Evolutionary conservation across 2,113 vertebrate genomes (phyloP).

Genomic region (Vireo altiloquus): DNA sequence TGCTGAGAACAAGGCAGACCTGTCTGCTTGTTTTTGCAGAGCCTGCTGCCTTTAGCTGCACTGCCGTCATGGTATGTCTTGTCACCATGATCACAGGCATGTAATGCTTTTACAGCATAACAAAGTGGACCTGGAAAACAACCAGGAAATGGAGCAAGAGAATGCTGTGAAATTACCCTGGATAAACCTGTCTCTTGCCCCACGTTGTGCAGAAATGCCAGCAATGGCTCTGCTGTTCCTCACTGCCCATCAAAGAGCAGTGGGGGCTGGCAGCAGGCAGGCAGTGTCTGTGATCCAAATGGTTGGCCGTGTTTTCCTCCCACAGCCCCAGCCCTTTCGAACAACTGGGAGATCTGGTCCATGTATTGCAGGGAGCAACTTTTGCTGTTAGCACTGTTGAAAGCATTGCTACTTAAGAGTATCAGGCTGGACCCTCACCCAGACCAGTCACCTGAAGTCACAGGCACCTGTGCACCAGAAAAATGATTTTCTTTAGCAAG

Average conservation of each 20-base stretch:
- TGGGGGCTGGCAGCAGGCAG: background rate
- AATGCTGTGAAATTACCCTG: background rate
- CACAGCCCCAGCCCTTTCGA: background rate
- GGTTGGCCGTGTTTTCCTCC: background rate
- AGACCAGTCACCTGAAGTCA: background rate
- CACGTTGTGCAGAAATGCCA: background rate
- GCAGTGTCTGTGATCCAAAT: background rate
- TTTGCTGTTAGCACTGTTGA: background rate
- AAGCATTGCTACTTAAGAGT: background rate
- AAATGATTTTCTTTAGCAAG: background rate
- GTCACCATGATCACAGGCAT: conserved; percentile 28
- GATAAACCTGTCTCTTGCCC: background rate
- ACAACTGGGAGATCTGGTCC: background rate
- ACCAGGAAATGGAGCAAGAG: background rate
- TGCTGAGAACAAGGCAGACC: background rate
- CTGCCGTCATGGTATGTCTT: background rate
- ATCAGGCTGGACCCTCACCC: background rate
- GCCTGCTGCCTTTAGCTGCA: background rate
- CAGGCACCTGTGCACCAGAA: background rate
- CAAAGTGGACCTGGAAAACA: conserved; percentile 27
- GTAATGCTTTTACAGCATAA: background rate
- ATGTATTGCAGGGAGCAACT: fast-evolving
- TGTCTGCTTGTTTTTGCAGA: background rate
- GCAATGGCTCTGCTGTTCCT: background rate
- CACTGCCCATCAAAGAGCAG: fast-evolving